A percentile compares a stretch with the other conserved stretches of the same genome.
These are phyloP conservation scores for Parazoanthus atlanticus DNA, from an alignment of 92 coral and sea anemone species.

Conservation along the genomic window DNA sequence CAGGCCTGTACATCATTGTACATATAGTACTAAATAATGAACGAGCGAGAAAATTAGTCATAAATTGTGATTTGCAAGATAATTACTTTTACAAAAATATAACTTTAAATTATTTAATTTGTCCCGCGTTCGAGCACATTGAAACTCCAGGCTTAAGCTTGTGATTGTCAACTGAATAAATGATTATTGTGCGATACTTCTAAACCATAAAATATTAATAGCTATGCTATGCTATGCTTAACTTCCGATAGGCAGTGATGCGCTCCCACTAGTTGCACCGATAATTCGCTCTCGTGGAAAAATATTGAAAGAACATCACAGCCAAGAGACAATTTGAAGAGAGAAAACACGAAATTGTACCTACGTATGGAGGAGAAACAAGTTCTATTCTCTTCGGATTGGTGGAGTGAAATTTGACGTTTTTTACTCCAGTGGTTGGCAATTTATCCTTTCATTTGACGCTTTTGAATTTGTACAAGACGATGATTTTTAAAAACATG, in stretches of 20 bases:
- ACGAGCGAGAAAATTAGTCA: background rate
- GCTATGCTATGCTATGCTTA: background rate
- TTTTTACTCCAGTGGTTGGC: background rate
- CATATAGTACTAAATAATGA: too few relatives aligned
- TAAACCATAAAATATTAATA: conserved; percentile 4
- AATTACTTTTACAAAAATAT: background rate
- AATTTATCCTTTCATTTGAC: background rate
- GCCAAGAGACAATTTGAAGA: too few relatives aligned
- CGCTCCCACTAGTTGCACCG: background rate
- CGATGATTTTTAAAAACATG: background rate
- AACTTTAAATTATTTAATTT: background rate
- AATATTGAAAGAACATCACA: background rate
- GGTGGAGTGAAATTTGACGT: background rate
- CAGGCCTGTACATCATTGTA: background rate
- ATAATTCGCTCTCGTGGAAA: background rate
- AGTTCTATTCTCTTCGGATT: background rate
- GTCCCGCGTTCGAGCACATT: background rate
- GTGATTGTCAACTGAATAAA: background rate
- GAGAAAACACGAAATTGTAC: background rate
- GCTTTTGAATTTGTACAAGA: background rate
- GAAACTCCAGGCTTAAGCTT: background rate
- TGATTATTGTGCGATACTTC: background rate
- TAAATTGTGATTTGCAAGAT: background rate
- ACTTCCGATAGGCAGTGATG: background rate
- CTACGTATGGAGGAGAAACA: background rate